Conservation (phyloP, 2,888 invertebrate genomes). For the Argyra leucocephala region DNA sequence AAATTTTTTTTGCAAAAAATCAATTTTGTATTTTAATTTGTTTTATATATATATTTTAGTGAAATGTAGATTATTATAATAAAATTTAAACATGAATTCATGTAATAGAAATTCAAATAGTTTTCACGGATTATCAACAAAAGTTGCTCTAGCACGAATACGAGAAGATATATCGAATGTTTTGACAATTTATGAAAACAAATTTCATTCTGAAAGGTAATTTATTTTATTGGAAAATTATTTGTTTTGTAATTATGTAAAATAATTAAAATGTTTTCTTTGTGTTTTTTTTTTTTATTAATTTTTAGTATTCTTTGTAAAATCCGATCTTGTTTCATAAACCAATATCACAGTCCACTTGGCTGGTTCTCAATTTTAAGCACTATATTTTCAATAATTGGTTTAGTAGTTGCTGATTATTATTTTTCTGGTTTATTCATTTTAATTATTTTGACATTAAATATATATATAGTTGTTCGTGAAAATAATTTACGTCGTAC, state of each 20-base stretch:
- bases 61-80: neutral
- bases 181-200: slow-evolving; percentile 54
- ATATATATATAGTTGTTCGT: slow-evolving; percentile 51
- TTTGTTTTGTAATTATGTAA: slow-evolving; percentile 35
- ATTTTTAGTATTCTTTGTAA: slow-evolving; percentile 33
- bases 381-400: slow-evolving; percentile 47
- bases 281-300: slow-evolving; percentile 42
- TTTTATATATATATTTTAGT: neutral
- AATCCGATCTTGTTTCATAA: slow-evolving; percentile 38
- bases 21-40: neutral
- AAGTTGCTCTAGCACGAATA: slow-evolving; percentile 58
- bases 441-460: slow-evolving; percentile 47
- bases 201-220: slow-evolving; percentile 49
- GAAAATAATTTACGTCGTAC: slow-evolving; percentile 56
- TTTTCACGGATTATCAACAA: slow-evolving; percentile 52
- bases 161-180: slow-evolving; percentile 59
- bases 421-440: slow-evolving; percentile 41
- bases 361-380: slow-evolving; percentile 56
- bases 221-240: neutral
- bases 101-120: slow-evolving; percentile 23
- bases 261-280: slow-evolving; percentile 39
- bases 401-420: slow-evolving; percentile 45
- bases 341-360: slow-evolving; percentile 50
- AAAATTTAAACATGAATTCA: neutral
- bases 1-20: neutral